These are phyloP conservation scores for Sphinx pinastri DNA, from an alignment of 2,888 invertebrate species.

Conservation along the genomic window DNA sequence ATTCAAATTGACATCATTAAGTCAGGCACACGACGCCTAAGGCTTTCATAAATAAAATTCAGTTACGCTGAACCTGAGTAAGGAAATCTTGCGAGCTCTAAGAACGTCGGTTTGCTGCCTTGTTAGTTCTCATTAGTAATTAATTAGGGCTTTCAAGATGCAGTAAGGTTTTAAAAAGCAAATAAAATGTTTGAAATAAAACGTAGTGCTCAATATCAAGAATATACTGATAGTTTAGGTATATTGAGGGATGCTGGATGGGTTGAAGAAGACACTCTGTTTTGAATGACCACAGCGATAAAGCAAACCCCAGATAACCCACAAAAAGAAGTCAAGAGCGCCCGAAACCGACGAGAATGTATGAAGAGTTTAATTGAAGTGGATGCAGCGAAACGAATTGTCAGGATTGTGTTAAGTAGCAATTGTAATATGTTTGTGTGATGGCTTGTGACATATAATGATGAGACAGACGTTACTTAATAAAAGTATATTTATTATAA, in stretches of 20 bases:
- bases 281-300: not conserved
- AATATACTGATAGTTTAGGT: too few relatives aligned
- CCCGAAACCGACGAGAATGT: not conserved
- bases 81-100: constrained; percentile 14
- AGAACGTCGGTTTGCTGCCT: constrained; percentile 21
- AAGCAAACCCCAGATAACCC: not conserved
- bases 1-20: constrained; percentile 74
- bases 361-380: not conserved
- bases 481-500: too few relatives aligned
- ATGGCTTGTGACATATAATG: too few relatives aligned
- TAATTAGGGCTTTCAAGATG: not conserved
- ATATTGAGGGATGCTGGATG: too few relatives aligned
- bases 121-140: constrained; percentile 34
- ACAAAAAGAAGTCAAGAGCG: not conserved
- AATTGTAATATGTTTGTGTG: too few relatives aligned
- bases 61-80: constrained; percentile 16
- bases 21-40: constrained; percentile 50
- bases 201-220: not conserved
- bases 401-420: not conserved
- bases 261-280: too few relatives aligned
- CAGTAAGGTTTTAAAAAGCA: not conserved
- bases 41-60: constrained; percentile 47
- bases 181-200: not conserved
- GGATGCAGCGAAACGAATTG: not conserved
- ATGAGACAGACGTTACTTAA: too few relatives aligned